Percentiles rank a stretch among this genome's conserved stretches.
Conservation (phyloP, 1,140 invertebrate genomes). For the Penaeus chinensis region DNA sequence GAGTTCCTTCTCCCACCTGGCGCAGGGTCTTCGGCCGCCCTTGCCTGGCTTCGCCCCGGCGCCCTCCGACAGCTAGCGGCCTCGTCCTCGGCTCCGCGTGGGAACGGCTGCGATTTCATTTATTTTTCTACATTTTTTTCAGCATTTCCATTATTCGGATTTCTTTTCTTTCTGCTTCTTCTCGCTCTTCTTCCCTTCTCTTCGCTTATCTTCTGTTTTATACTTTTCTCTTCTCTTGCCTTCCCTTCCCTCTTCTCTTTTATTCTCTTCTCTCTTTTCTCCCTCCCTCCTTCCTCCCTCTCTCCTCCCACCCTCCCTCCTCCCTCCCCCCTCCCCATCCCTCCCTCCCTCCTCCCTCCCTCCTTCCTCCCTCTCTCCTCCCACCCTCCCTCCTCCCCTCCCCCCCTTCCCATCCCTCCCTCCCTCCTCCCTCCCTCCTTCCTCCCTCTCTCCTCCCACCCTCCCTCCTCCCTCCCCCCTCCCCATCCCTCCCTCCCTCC, state of each 20-base stretch:
- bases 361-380: too few species aligned
- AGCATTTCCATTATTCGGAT: not conserved
- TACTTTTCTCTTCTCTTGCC: not conserved
- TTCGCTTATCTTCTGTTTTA: too few species aligned
- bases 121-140: not conserved
- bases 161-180: not conserved
- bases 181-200: not conserved
- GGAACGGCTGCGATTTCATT: not conserved
- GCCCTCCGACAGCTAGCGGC: conserved; percentile 38
- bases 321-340: not conserved
- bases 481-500: not conserved
- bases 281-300: not conserved
- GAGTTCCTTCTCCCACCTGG: conserved; percentile 41
- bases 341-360: too few species aligned
- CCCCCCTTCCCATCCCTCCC: not conserved
- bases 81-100: too few species aligned
- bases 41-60: conserved; percentile 36
- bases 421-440: not conserved
- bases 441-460: not conserved
- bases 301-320: too few species aligned
- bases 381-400: not conserved
- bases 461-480: not conserved
- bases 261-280: not conserved
- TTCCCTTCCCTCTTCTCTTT: not conserved
- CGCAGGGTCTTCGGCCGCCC: conserved; percentile 14